A percentile compares a stretch with the other conserved stretches of the same genome.
Conservation (phyloP, 2,113 vertebrate species). For the Corythaeola cristata region DNA sequence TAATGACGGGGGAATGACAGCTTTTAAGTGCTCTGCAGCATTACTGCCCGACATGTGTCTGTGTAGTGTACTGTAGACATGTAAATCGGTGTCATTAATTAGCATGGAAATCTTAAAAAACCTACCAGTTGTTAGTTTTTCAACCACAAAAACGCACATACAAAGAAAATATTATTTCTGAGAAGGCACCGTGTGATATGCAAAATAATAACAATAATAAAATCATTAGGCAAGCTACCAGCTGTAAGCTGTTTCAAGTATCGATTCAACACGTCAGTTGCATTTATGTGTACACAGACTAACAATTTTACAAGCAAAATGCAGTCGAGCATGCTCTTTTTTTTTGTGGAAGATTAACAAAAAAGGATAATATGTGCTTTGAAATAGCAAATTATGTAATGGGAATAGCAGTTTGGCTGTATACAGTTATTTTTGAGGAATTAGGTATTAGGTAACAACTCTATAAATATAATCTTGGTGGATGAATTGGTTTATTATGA, state of each 20-base stretch:
- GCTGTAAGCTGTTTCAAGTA: not conserved
- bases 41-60: not conserved
- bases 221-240: not conserved
- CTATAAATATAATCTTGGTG: not conserved
- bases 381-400: not conserved
- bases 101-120: not conserved
- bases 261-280: not conserved
- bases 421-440: not conserved
- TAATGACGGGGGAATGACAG: not conserved
- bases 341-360: not conserved
- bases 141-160: not conserved
- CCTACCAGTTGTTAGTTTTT: not conserved
- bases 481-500: not conserved
- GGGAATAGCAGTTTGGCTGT: not conserved
- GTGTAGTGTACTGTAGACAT: not conserved
- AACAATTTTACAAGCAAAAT: not conserved
- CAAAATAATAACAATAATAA: not conserved
- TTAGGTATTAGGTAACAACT: not conserved
- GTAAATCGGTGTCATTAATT: conserved; percentile 9
- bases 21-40: not conserved
- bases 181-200: not conserved
- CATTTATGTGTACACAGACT: not conserved
- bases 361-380: not conserved
- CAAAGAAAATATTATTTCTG: not conserved
- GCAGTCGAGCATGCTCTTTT: not conserved